Evolutionary conservation across 2,797 vertebrate genomes (phyloP), one percentile per base, ranked within the genome.

Genomic region (Arctocebus calabarensis): DNA sequence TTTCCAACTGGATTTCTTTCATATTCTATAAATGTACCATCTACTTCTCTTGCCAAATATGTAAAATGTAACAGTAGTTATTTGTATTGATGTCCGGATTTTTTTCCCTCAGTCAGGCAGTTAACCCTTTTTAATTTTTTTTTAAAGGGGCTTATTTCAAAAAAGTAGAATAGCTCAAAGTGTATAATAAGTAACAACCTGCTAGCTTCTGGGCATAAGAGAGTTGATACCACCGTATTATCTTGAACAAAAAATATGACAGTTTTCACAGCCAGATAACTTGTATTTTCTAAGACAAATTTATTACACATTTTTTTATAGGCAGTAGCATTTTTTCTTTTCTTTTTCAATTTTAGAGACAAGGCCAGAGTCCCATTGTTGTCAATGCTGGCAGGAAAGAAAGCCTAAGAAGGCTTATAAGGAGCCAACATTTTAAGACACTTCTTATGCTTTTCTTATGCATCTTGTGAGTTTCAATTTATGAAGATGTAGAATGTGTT

Each of bases 311-410:
- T 84, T 91, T 85, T 87, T 90, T 85, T 89, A 82, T 29, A 92
- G 55, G 29, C 3, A 93, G 43, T 48, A 55, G 25, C 2, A 59
- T 78, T 40, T 83, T 82, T 90, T 87, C 20, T 48, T 82, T 86
- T 64, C 27, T 71, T 95, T 89, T 85, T 81, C 32, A 91, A 64
- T 70, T 83, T 59, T 86, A 89, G n/a, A 75, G 82, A 91, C 64
- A 57, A 88, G 91, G 37, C 62, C 96, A 37, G 0, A 91, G 5
- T 90, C 29, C 3, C 16, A 57, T 75, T 52, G 73, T 40, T 78
- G 5, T 37, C 16, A 4, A 55, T 66, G 11, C 16, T 64, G 32
- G 19, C n/a, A 70, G 48, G 40, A 88, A 78, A 40, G 91, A 89
- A 52, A 81, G 59, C 64, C 16, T 75, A 84, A 92, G 45, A 61